These are phyloP conservation scores for Astyanax mexicanus DNA, from an alignment of 2,797 vertebrate species.

Conservation along the genomic window DNA sequence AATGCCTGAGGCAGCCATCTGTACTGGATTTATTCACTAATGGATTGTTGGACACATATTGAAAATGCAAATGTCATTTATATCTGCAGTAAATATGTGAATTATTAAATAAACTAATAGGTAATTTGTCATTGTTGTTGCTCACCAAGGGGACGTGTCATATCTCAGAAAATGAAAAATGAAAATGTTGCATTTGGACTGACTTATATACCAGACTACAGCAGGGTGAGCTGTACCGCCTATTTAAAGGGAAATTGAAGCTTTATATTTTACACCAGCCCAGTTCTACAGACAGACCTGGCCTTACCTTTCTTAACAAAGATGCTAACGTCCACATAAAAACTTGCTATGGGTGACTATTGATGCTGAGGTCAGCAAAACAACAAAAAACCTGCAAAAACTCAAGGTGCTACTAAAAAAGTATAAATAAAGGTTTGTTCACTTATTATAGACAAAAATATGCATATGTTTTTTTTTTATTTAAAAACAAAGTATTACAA, in stretches of 20 bases:
- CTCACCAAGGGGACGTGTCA: constrained; percentile 6
- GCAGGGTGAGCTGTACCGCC: constrained; percentile 7
- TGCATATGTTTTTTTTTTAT: no score
- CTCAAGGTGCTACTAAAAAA: no score
- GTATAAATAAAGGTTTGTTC: no score
- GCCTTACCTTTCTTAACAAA: constrained; percentile 43
- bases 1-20: constrained; percentile 63
- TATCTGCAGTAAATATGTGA: not conserved
- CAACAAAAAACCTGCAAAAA: not conserved
- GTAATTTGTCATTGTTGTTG: not conserved
- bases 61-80: not conserved
- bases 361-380: constrained; percentile 36
- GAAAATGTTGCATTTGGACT: not conserved
- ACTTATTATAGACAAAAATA: no score
- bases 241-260: constrained; percentile 45
- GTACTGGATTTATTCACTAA: constrained; percentile 12
- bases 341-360: constrained; percentile 50
- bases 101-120: not conserved
- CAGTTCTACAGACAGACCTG: constrained; percentile 20
- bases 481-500: no score
- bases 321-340: constrained; percentile 56
- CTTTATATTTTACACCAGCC: constrained; percentile 55
- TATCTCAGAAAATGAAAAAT: not conserved
- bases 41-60: no score
- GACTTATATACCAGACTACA: constrained; percentile 45